Percentiles rank a stretch among this genome's conserved stretches.
Evolutionary conservation across 2,113 vertebrate genomes (phyloP).

Genomic region (Oxygymnocypris stewartii): DNA sequence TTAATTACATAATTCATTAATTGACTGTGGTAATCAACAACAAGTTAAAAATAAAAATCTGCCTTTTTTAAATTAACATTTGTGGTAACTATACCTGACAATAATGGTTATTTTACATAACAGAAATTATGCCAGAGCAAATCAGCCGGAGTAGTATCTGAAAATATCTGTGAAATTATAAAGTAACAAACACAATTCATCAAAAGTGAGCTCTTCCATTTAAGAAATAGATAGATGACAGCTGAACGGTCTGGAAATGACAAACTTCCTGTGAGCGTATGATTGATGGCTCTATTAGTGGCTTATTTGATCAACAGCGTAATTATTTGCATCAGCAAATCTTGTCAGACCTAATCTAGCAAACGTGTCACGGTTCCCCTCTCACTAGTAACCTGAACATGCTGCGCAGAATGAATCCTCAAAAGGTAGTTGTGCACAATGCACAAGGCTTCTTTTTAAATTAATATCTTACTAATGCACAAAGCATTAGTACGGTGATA

Average conservation of each 20-base stretch:
- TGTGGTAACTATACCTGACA: not conserved
- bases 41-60: not conserved
- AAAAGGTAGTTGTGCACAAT: not conserved
- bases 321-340: constrained; percentile 73
- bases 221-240: constrained; percentile 9
- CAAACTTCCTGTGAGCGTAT: constrained; percentile 12
- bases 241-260: constrained; percentile 39
- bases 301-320: constrained; percentile 69
- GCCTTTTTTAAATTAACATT: no score
- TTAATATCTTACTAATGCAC: not conserved
- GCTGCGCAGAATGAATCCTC: not conserved
- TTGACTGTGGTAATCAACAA: not conserved
- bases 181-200: constrained; percentile 7
- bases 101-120: not conserved
- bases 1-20: not conserved
- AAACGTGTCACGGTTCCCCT: constrained; percentile 39
- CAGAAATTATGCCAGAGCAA: not conserved
- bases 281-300: constrained; percentile 68
- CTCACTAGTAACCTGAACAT: constrained; percentile 25
- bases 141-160: not conserved
- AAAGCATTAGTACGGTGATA: not conserved
- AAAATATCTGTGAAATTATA: constrained; percentile 2
- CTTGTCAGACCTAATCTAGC: constrained; percentile 66
- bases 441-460: constrained; percentile 18
- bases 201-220: constrained; percentile 40